These are phyloP conservation scores for Brachionichthys hirsutus DNA, from an alignment of 2,113 vertebrate genomes.

Conservation along the genomic window DNA sequence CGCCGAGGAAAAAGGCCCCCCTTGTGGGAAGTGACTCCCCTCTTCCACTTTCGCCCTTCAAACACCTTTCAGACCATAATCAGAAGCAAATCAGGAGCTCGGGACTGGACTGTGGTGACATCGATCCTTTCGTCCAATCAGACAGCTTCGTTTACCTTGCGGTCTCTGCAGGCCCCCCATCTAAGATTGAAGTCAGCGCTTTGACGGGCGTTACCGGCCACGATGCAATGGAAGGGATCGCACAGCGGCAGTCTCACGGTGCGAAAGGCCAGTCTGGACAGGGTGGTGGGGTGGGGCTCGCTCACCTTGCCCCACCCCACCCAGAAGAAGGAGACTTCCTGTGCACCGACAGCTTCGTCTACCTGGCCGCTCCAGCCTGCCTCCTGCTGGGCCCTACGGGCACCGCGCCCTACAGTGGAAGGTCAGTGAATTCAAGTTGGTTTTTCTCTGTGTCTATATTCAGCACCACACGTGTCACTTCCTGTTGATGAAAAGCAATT, in stretches of 20 bases:
- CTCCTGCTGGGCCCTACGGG: constrained; percentile 72
- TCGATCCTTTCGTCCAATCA: constrained; percentile 77
- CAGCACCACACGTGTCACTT: too few species aligned
- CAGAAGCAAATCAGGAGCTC: constrained; percentile 65
- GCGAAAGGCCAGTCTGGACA: constrained; percentile 19
- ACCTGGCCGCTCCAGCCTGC: constrained; percentile 79
- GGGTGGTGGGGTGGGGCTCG: constrained; percentile 25
- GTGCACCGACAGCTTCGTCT: constrained; percentile 82
- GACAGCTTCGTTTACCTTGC: constrained; percentile 82
- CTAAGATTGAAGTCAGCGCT: constrained; percentile 30
- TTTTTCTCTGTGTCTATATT: not conserved
- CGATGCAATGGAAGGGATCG: constrained; percentile 10
- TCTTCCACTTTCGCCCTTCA: constrained; percentile 71
- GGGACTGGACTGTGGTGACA: constrained; percentile 70
- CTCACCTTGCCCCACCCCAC: constrained; percentile 46
- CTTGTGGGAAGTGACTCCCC: constrained; percentile 59
- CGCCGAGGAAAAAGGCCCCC: constrained; percentile 55
- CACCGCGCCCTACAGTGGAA: constrained; percentile 65
- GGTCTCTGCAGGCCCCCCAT: constrained; percentile 66
- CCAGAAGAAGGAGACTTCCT: constrained; percentile 79
- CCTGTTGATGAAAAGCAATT: too few species aligned
- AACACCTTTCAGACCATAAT: constrained; percentile 56
- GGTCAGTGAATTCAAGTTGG: constrained; percentile 44
- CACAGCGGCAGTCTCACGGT: constrained; percentile 1
- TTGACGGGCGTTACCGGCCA: constrained; percentile 18